A percentile compares a stretch with the other conserved stretches of the same genome.
phyloP scores from a whole-genome alignment of 1,140 invertebrate species.

The Eupeodes corollae region DNA sequence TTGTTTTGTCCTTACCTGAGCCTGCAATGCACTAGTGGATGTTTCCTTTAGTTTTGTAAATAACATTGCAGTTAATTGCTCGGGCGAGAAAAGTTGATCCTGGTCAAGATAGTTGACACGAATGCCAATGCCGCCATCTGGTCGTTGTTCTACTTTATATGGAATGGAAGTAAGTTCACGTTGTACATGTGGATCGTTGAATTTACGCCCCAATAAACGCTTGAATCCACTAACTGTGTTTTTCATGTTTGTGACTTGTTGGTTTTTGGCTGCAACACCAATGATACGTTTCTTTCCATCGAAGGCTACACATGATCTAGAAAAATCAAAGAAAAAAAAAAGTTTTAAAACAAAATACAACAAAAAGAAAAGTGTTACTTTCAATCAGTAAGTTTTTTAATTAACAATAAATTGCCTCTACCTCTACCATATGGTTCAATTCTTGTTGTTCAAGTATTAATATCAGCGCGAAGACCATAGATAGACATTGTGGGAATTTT shows the following conservation, averaged over 20 bases:
- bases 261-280: slow-evolving; percentile 93
- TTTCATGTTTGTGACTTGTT: slow-evolving; percentile 92
- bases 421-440: too few species aligned
- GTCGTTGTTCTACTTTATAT: slow-evolving; percentile 56
- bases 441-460: too few species aligned
- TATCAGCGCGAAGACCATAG: too few species aligned
- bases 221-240: slow-evolving; percentile 94
- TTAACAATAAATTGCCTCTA: too few species aligned
- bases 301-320: slow-evolving; percentile 90
- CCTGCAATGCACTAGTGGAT: slow-evolving; percentile 73
- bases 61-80: slow-evolving; percentile 93
- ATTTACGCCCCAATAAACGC: slow-evolving; percentile 76
- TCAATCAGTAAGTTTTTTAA: too few species aligned
- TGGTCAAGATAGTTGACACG: slow-evolving; percentile 80
- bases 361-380: too few species aligned
- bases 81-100: slow-evolving; percentile 77
- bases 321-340: slow-evolving; percentile 30
- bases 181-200: slow-evolving; percentile 75
- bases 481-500: too few species aligned
- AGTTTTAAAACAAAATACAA: slow-evolving; percentile 2
- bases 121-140: slow-evolving; percentile 66
- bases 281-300: slow-evolving; percentile 82
- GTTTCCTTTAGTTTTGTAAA: slow-evolving; percentile 94
- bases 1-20: slow-evolving; percentile 43
- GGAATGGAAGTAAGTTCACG: slow-evolving; percentile 65